phyloP scores from a whole-genome alignment of 2,888 invertebrate species.

The Dichetophora obliterata region DNA sequence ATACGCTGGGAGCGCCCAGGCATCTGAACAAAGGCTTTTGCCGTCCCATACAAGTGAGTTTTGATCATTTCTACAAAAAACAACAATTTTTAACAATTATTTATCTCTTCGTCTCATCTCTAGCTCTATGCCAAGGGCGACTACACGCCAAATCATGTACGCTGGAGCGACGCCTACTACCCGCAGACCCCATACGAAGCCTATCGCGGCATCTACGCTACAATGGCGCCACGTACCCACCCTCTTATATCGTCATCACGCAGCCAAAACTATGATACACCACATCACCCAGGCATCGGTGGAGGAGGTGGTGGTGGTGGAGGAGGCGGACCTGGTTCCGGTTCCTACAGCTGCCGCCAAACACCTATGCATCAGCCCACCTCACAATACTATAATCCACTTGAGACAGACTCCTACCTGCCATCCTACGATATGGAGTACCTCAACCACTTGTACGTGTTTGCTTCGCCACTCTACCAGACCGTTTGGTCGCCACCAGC shows the following conservation, averaged over 20 bases:
- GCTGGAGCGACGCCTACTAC: slow-evolving; percentile 76
- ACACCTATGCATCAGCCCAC: slow-evolving; percentile 69
- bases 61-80: not conserved
- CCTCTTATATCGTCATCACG: slow-evolving; percentile 60
- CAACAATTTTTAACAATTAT: not conserved
- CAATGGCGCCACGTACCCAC: slow-evolving; percentile 69
- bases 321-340: slow-evolving; percentile 49
- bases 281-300: slow-evolving; percentile 61
- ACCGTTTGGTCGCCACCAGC: slow-evolving; percentile 70
- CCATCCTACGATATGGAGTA: slow-evolving; percentile 70
- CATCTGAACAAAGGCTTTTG: slow-evolving; percentile 91
- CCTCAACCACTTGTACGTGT: slow-evolving; percentile 68
- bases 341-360: slow-evolving; percentile 66
- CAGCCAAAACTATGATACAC: slow-evolving; percentile 66
- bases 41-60: slow-evolving; percentile 78
- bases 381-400: slow-evolving; percentile 67
- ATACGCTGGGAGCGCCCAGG: slow-evolving; percentile 84
- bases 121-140: slow-evolving; percentile 75
- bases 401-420: slow-evolving; percentile 69
- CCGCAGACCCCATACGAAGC: slow-evolving; percentile 76
- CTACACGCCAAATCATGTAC: slow-evolving; percentile 74
- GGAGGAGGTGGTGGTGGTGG: slow-evolving; percentile 52
- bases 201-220: slow-evolving; percentile 72
- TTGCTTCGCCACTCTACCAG: slow-evolving; percentile 69
- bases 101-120: not conserved